Evolutionary conservation across 2,113 vertebrate species (phyloP).

Genomic region (Notechis scutatus): DNA sequence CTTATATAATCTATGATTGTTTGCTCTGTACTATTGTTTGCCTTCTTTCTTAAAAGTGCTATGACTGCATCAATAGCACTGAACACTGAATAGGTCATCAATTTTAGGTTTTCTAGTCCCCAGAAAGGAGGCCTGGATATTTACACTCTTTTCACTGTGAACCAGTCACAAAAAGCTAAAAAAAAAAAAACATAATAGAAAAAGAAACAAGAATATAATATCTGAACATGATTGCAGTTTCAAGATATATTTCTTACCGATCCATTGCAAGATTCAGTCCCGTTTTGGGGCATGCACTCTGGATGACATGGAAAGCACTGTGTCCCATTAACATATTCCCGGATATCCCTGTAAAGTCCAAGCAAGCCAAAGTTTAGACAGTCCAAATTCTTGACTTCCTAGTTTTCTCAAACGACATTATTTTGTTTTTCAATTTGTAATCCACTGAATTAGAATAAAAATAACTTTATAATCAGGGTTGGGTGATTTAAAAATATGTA

Average conservation of each 20-base stretch:
- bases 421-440: not conserved
- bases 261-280: slow-evolving; percentile 82
- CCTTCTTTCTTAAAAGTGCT: not conserved
- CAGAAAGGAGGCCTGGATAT: not conserved
- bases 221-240: not conserved
- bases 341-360: slow-evolving; percentile 61
- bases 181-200: not conserved
- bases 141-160: not conserved
- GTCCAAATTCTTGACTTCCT: not conserved
- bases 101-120: not conserved
- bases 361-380: not conserved
- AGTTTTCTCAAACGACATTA: not conserved
- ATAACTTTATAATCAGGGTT: not conserved
- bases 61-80: not conserved
- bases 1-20: not conserved
- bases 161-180: not conserved
- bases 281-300: slow-evolving; percentile 86
- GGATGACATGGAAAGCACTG: slow-evolving; percentile 82
- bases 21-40: not conserved
- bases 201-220: not conserved
- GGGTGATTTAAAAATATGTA: not conserved
- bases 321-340: slow-evolving; percentile 78
- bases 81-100: not conserved
- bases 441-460: not conserved
- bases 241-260: slow-evolving; percentile 71